phyloP scores from a whole-genome alignment of 2,113 vertebrate species.

The Aptenodytes forsteri region DNA sequence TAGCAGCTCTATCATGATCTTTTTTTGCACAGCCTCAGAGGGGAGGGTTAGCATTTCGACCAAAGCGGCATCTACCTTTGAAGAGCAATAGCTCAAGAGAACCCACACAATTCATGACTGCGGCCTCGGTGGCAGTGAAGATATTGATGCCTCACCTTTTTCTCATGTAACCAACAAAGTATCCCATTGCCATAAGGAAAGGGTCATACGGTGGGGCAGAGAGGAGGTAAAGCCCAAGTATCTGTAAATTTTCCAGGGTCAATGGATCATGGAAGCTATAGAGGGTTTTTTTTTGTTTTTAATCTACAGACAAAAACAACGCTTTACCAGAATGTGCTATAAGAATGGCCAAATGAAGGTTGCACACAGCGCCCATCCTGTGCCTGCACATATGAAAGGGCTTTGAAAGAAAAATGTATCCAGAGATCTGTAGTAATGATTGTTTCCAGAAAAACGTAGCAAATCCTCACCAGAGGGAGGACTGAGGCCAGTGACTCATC shows the following conservation, averaged over 20 bases:
- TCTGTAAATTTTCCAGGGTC: background rate
- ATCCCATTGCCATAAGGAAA: background rate
- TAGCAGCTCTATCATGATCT: background rate
- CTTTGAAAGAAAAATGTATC: background rate
- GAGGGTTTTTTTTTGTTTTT: background rate
- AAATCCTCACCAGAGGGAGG: background rate
- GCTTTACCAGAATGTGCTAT: background rate
- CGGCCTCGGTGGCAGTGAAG: background rate
- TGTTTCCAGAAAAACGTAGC: background rate
- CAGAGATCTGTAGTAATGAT: background rate
- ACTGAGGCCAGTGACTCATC: background rate
- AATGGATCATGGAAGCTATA: background rate
- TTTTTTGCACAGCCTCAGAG: background rate
- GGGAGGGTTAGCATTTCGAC: background rate
- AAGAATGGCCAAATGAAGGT: background rate
- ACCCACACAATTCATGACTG: background rate
- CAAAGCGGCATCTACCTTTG: background rate
- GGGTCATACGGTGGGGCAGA: background rate
- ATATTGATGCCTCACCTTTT: background rate
- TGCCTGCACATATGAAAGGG: background rate
- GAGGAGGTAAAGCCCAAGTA: background rate
- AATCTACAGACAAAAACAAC: background rate
- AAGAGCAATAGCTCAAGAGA: background rate
- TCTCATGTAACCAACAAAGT: background rate
- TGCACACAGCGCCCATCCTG: background rate